Percentiles rank a stretch among this genome's conserved stretches.
These are phyloP conservation scores for Aplysina aerophoba DNA, from an alignment of 37 sponge, comb jelly and placozoan genomes.

Conservation along the genomic window DNA sequence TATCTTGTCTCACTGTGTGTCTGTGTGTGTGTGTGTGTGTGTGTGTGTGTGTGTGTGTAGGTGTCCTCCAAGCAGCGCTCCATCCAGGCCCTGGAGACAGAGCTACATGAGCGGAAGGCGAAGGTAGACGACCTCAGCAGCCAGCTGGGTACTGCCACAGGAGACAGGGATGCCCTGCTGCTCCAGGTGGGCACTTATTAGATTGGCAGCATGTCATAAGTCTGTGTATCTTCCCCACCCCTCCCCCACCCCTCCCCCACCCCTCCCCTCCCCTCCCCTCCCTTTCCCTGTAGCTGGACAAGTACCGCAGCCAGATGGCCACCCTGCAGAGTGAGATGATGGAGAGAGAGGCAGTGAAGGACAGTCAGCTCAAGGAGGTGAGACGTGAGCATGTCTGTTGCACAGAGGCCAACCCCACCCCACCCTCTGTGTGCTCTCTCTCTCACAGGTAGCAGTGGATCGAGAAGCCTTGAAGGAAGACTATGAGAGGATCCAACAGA, in stretches of 20 bases:
- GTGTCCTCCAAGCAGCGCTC: not conserved
- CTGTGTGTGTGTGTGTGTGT: not conserved
- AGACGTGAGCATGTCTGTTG: not conserved
- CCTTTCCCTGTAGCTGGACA: not conserved
- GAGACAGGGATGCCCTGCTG: not conserved
- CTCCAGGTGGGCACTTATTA: not conserved
- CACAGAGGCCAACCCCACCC: not conserved
- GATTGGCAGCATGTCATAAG: not conserved
- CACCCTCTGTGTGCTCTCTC: not conserved
- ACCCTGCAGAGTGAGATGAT: conserved; percentile 20
- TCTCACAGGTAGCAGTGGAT: not conserved
- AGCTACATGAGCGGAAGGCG: not conserved
- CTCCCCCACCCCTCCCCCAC: too few species aligned
- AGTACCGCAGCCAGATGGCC: not conserved
- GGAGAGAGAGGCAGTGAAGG: not conserved
- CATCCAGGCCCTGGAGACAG: not conserved
- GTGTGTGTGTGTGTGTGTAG: not conserved
- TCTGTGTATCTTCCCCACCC: too few species aligned
- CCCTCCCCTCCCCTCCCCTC: too few species aligned
- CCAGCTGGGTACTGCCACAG: not conserved
- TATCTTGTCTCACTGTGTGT: not conserved
- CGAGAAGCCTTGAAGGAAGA: not conserved
- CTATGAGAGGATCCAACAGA: not conserved
- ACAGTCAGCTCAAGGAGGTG: not conserved
- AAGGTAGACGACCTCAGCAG: not conserved